A percentile compares a stretch with the other conserved stretches of the same genome.
These are phyloP conservation scores for Eulemur mongoz DNA, from an alignment of 2,797 vertebrate genomes.

Conservation along the genomic window DNA sequence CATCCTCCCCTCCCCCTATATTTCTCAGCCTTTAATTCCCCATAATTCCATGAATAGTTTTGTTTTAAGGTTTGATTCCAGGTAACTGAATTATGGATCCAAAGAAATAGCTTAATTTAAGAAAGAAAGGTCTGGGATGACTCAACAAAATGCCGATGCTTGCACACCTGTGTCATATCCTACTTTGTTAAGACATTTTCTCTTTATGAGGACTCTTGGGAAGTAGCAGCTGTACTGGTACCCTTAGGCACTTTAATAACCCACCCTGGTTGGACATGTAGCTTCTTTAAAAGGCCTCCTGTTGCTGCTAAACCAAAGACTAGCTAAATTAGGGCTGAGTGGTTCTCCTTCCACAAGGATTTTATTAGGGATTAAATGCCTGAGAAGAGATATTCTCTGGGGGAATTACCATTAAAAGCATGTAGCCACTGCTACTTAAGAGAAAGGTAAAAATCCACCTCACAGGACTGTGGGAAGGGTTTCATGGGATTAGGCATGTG, in stretches of 20 bases:
- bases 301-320: background rate
- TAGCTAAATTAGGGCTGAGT: background rate
- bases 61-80: background rate
- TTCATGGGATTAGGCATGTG: background rate
- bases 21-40: background rate
- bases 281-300: background rate
- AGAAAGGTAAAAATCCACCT: background rate
- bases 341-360: background rate
- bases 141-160: background rate
- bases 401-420: background rate
- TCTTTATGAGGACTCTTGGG: background rate
- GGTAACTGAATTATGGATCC: background rate
- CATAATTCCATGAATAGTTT: background rate
- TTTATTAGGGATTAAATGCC: background rate
- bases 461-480: background rate
- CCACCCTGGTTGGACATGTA: background rate
- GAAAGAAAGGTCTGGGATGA: background rate
- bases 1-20: background rate
- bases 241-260: background rate
- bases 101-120: slow-evolving; percentile 23
- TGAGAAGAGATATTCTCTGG: background rate
- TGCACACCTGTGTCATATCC: background rate
- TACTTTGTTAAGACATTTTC: background rate
- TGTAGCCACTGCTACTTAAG: background rate
- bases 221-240: no score